Evolutionary conservation across 2,113 vertebrate genomes (phyloP), one percentile per base, ranked within the genome.

Genomic region (Thunnus thynnus): DNA sequence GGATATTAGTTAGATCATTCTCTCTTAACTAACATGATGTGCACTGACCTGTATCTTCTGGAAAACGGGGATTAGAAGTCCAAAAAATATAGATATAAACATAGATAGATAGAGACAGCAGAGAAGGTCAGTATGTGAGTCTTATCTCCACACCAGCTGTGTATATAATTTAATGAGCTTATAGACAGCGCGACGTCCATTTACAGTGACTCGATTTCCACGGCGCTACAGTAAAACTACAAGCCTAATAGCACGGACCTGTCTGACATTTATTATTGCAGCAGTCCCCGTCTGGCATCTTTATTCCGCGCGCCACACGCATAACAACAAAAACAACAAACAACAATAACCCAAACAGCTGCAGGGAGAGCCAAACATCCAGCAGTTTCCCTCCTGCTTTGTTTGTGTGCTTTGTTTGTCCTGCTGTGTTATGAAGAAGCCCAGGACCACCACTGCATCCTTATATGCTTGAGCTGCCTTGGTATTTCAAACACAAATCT

Each of bases 401-500:
- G 72, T 68, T 46, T n/a, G 63, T 7, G 4, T 74, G 64, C 52
- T 62, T 13, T 52, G 69, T 83, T 82, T 64, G 58, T 66, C 74
- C 80, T 62, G 77, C 74, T 80, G 66, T 63, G 16, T 68, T 78
- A 41, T 72, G 56, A 66, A 87, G 69, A 67, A 41, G 36, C 36
- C 48, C 22, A 13, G 52, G 36, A 83, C 80, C 46, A 54, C 36
- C 60, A 1, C 81, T 55, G 87, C 84, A 89, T 91, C 65, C 73
- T 85, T 73, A 92, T 55, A 52, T 36, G 60, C 80, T 56, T 6
- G 6, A 25, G 72, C 57, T 27, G 48, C 55, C 56, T 71, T 14
- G 12, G 2, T 82, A 16, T 72, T 92, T 86, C 78, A 88, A 91
- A 86, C 82, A 22, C 58, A 55, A 44, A 78, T 47, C 44, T 44